Percentiles rank a stretch among this genome's conserved stretches.
phyloP scores from a whole-genome alignment of 2,113 vertebrate genomes.

The Anoplopoma fimbria region DNA sequence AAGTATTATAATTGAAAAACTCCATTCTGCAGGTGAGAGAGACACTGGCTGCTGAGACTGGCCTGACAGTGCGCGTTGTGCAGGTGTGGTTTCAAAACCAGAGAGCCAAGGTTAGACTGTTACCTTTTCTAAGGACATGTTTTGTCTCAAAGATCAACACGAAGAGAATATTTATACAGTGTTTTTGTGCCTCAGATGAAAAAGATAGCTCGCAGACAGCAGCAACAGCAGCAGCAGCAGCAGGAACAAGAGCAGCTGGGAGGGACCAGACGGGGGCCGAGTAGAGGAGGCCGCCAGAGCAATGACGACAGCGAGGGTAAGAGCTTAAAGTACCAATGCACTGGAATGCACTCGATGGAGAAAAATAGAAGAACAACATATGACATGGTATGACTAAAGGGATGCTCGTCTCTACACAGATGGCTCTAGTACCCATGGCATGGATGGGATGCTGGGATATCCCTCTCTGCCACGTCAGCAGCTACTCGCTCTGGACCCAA shows the following conservation, averaged over 20 bases:
- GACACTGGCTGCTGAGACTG: constrained; percentile 92
- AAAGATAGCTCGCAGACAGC: constrained; percentile 92
- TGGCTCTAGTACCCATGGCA: constrained; percentile 86
- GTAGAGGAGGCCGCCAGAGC: constrained; percentile 87
- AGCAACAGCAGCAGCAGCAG: constrained; percentile 90
- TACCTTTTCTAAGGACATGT: neutral
- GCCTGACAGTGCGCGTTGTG: constrained; percentile 90
- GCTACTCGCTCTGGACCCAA: constrained; percentile 88
- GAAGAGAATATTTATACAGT: neutral
- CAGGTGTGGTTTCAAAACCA: constrained; percentile 96
- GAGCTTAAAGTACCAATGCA: constrained; percentile 9
- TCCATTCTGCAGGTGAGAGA: constrained; percentile 86
- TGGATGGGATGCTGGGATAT: constrained; percentile 89
- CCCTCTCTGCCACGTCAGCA: constrained; percentile 88
- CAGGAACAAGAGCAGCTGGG: constrained; percentile 89
- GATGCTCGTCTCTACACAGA: constrained; percentile 75
- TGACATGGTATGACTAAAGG: constrained; percentile 8
- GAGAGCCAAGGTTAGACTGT: constrained; percentile 88
- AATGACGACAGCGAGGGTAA: constrained; percentile 91
- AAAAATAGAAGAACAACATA: neutral
- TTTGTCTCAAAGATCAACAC: neutral
- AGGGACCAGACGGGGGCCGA: constrained; percentile 81
- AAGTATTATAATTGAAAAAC: neutral
- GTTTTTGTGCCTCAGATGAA: constrained; percentile 87
- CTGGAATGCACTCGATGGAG: too few relatives aligned